Evolutionary conservation across 35 echinoderm and acorn worm genomes (phyloP).

Genomic region (Lytechinus variegatus): DNA sequence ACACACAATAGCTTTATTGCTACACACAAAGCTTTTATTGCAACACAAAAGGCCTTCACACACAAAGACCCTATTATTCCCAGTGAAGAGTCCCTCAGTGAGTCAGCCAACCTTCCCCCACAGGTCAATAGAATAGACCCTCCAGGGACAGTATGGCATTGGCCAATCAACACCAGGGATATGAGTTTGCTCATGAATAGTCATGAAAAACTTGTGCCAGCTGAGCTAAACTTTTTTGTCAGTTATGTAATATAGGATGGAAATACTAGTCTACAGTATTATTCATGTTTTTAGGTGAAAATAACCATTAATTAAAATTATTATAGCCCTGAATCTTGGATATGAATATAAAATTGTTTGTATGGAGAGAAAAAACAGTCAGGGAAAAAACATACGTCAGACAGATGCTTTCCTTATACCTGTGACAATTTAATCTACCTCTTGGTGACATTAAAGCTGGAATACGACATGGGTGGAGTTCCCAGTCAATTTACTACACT

Average conservation of each 20-base stretch:
- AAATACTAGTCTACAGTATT: too few species aligned
- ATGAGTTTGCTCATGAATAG: not conserved
- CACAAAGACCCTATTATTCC: not conserved
- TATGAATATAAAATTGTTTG: too few species aligned
- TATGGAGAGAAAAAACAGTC: too few species aligned
- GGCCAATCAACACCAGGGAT: not conserved
- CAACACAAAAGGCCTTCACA: not conserved
- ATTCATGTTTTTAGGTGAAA: too few species aligned
- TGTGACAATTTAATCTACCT: too few species aligned
- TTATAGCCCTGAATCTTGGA: too few species aligned
- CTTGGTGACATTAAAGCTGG: too few species aligned
- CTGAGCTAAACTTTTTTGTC: not conserved
- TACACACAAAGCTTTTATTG: not conserved
- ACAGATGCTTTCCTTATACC: too few species aligned
- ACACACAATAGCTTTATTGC: not conserved
- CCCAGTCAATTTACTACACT: too few species aligned
- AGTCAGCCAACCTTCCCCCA: not conserved
- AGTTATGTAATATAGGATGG: not conserved
- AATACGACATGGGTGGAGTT: too few species aligned
- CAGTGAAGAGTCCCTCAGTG: not conserved
- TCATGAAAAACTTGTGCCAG: not conserved
- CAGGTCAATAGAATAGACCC: not conserved
- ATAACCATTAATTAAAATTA: too few species aligned
- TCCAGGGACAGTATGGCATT: not conserved
- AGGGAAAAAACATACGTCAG: too few species aligned